Evolutionary conservation across 2,888 invertebrate genomes (phyloP).

Genomic region (Drosophila barbarae): DNA sequence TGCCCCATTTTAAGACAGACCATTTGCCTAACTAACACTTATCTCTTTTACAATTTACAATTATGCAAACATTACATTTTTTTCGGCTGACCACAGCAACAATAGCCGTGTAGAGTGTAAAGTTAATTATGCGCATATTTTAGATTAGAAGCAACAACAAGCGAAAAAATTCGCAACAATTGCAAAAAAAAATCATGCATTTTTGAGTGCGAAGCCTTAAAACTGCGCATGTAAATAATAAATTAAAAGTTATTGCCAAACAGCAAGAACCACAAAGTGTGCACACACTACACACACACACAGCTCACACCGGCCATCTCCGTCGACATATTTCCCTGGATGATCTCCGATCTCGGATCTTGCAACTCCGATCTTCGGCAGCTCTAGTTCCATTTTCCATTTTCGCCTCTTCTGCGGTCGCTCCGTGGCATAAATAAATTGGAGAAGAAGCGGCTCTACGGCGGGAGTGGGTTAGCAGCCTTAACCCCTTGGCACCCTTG

Average conservation of each 20-base stretch:
- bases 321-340: conserved; percentile 5
- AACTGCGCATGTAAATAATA: conserved; percentile 58
- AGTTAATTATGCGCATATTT: conserved; percentile 62
- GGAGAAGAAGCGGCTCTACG: conserved; percentile 32
- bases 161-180: conserved; percentile 27
- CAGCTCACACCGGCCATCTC: conserved; percentile 1
- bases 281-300: conserved; percentile 23
- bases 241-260: conserved; percentile 47
- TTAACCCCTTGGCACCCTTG: conserved; percentile 22
- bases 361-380: conserved; percentile 16
- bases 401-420: conserved; percentile 58
- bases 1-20: not conserved
- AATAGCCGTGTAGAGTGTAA: not conserved
- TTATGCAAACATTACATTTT: conserved; percentile 30
- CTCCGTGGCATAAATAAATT: conserved; percentile 61
- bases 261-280: conserved; percentile 55
- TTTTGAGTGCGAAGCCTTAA: conserved; percentile 61
- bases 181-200: conserved; percentile 41
- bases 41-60: not conserved
- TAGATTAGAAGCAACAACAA: conserved; percentile 35
- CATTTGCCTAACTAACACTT: not conserved
- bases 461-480: conserved; percentile 26
- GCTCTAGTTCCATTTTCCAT: conserved; percentile 42
- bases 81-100: conserved; percentile 33
- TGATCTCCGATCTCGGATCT: conserved; percentile 11